Conservation (phyloP, 2,888 invertebrate genomes). For the Drosophila recens region DNA sequence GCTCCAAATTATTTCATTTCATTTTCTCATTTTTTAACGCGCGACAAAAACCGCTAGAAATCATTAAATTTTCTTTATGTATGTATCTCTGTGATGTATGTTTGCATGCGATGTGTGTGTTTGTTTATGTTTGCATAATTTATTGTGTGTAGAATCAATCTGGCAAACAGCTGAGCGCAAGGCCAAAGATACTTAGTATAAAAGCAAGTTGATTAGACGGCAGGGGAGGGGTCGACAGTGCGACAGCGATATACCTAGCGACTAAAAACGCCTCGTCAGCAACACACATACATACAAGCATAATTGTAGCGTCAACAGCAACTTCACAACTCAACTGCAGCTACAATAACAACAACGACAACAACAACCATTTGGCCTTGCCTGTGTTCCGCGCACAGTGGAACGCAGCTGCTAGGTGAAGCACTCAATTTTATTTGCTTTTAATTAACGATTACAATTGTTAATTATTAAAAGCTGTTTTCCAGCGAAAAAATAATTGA, state of each 20-base stretch:
- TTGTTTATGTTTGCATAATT: conserved; percentile 36
- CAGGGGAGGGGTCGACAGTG: neutral
- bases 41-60: conserved; percentile 15
- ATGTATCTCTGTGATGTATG: neutral
- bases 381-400: conserved; percentile 38
- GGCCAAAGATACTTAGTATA: conserved; percentile 26
- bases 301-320: conserved; percentile 25
- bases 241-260: conserved; percentile 3
- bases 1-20: neutral
- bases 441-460: neutral
- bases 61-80: conserved; percentile 10
- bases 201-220: neutral
- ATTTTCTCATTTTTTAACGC: conserved; percentile 3
- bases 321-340: conserved; percentile 27
- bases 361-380: conserved; percentile 39
- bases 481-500: too few species aligned
- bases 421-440: neutral
- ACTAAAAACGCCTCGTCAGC: conserved; percentile 23
- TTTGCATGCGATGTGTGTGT: conserved; percentile 4
- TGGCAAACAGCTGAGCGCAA: conserved; percentile 53
- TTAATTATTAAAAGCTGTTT: too few species aligned
- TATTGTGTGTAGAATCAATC: conserved; percentile 34
- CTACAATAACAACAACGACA: conserved; percentile 15
- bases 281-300: neutral
- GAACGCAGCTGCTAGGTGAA: conserved; percentile 3